Conservation (phyloP, 2,797 vertebrate species). For the Cryptoblepharus egeriae region DNA sequence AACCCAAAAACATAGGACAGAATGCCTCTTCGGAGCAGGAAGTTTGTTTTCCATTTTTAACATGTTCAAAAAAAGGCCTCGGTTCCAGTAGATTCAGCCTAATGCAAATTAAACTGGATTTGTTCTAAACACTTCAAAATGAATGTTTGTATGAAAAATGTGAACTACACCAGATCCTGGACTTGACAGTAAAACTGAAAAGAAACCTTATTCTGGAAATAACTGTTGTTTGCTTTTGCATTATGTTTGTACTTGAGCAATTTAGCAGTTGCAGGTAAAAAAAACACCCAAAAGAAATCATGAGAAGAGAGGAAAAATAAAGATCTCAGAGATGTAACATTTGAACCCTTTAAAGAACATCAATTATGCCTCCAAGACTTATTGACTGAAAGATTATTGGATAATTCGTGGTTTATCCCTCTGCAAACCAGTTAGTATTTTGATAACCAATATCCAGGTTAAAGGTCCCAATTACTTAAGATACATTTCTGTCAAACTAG, state of each 20-base stretch:
- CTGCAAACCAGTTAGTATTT: slow-evolving; percentile 13
- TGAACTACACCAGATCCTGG: not conserved
- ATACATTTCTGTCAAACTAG: not conserved
- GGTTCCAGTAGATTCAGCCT: slow-evolving; percentile 18
- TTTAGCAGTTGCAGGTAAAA: not conserved
- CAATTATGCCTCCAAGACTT: not conserved
- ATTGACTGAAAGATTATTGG: not conserved
- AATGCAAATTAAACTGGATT: slow-evolving; percentile 28
- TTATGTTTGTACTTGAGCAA: not conserved
- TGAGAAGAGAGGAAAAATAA: not conserved
- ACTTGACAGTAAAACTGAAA: not conserved
- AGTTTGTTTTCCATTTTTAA: rapidly evolving
- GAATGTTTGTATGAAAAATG: slow-evolving; percentile 1
- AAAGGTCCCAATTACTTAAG: not conserved
- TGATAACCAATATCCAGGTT: not conserved
- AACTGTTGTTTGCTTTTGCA: not conserved
- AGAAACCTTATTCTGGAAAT: not conserved
- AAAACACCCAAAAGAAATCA: not conserved
- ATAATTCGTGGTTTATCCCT: not conserved
- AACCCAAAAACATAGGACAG: not conserved
- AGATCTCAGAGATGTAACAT: not conserved
- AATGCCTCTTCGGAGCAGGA: not conserved
- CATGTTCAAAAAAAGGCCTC: not conserved
- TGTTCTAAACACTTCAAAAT: not conserved
- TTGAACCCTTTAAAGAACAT: not conserved